Evolutionary conservation across 2,113 vertebrate species (phyloP), one percentile per base, ranked within the genome.

Genomic region (Engystomops pustulosus): DNA sequence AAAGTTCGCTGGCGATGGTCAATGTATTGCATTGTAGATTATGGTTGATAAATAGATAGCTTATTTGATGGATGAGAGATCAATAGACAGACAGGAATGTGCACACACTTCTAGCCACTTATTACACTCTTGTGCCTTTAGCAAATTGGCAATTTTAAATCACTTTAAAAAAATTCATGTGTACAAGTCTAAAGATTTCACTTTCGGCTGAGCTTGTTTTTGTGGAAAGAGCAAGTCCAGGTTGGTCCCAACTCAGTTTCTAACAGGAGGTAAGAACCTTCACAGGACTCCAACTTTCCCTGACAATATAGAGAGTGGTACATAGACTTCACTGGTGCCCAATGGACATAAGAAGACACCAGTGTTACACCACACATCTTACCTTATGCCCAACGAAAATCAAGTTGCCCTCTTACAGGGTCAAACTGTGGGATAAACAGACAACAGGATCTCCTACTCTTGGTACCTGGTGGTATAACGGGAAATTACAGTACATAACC

Each of bases 1-100:
- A 94, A 84, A 91, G 93, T 94, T 94, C 93, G 88, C 80, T 81
- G 86, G 88, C 92, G 86, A 88, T 91, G 92, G 92, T 93, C 92
- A 91, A 92, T 93, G 90, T 94, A 94, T 91, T 62, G 92, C 92
- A 88, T 90, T 91, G 88, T 55, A 78, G 72, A 84, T 84, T 84
- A 84, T 78, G 68, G 82, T 84, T 84, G 74, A 78, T 81, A 81
- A 81, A 80, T 68, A 69, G 62, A 70, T 38, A 67, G 38, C 45
- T 38, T 6, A 58, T 17, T 76, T 65, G 72, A 84, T 77, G 65
- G 81, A 67, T 77, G 58, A 75, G 3, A 44, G 72, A 84, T 69
- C 79, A 53, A 70, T 81, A 20, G 65, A 38, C 25, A 17, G 78
- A 80, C 41, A 47, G 65, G 14, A 70, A 53, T 23, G 49, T 32